Evolutionary conservation across 1,140 invertebrate species (phyloP).

Genomic region (Micrasema longulum): DNA sequence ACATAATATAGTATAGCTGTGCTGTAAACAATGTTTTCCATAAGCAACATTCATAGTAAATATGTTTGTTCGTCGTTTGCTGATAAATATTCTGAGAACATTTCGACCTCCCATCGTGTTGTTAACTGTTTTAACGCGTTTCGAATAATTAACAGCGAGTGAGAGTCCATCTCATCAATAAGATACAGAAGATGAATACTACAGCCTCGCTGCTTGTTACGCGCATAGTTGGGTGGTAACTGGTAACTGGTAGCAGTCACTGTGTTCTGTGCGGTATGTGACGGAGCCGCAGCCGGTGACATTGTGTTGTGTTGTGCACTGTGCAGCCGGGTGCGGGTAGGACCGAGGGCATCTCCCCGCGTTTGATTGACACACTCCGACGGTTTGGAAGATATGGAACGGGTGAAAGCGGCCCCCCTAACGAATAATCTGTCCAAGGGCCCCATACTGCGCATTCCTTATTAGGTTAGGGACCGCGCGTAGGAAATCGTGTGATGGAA

Average conservation of each 20-base stretch:
- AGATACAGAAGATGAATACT: too few species aligned
- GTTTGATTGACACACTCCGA: slow-evolving; percentile 11
- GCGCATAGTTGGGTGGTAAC: too few species aligned
- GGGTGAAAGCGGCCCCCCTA: slow-evolving; percentile 11
- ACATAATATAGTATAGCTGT: too few species aligned
- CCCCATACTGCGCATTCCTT: slow-evolving; percentile 24
- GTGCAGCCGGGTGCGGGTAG: not conserved
- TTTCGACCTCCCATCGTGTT: not conserved
- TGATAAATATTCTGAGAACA: too few species aligned
- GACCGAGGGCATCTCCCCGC: not conserved
- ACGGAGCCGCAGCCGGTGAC: too few species aligned
- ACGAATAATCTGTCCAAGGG: slow-evolving; percentile 2
- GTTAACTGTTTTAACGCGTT: not conserved
- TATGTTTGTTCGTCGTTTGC: too few species aligned
- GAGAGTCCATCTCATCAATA: too few species aligned
- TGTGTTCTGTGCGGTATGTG: not conserved
- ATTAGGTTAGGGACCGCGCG: slow-evolving; percentile 23
- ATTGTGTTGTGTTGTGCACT: too few species aligned
- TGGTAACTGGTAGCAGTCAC: not conserved
- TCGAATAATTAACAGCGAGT: too few species aligned
- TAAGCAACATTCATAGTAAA: too few species aligned
- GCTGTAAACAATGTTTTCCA: too few species aligned
- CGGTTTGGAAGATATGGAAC: not conserved
- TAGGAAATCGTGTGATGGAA: slow-evolving; percentile 41
- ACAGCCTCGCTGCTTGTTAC: too few species aligned